Conservation (phyloP, 2,888 invertebrate genomes). For the Podotricha telesiphe region DNA sequence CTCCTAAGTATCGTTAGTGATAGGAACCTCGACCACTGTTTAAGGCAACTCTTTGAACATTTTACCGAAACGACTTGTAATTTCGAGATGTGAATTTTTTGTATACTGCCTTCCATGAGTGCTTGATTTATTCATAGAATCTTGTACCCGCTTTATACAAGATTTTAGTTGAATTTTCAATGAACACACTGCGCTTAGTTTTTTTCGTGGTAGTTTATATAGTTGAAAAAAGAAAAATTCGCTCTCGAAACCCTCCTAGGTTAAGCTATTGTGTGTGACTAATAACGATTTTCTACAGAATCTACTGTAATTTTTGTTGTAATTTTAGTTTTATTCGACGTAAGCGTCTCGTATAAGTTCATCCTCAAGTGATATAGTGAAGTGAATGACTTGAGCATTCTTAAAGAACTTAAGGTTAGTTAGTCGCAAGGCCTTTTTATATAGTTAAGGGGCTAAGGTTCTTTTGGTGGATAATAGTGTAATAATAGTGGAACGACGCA, state of each 20-base stretch:
- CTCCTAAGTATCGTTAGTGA: conserved; percentile 76
- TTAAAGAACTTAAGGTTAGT: conserved; percentile 78
- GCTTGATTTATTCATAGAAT: conserved; percentile 56
- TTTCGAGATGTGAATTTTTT: conserved; percentile 68
- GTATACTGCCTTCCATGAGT: conserved; percentile 28
- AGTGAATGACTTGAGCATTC: conserved; percentile 77
- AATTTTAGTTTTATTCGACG: conserved; percentile 56
- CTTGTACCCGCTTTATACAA: conserved; percentile 57
- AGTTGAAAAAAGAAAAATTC: conserved; percentile 52
- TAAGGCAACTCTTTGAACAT: conserved; percentile 70
- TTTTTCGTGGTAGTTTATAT: conserved; percentile 13
- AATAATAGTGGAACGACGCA: conserved; percentile 61
- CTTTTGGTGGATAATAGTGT: conserved; percentile 63
- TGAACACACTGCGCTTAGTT: conserved; percentile 17
- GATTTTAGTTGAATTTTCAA: conserved; percentile 63
- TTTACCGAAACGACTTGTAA: conserved; percentile 73
- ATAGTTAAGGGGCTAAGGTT: conserved; percentile 71
- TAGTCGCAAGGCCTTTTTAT: conserved; percentile 78
- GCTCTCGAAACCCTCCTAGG: conserved; percentile 67
- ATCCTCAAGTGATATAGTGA: conserved; percentile 80
- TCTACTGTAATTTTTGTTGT: conserved; percentile 58
- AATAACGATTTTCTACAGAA: conserved; percentile 77
- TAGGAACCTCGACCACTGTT: conserved; percentile 66
- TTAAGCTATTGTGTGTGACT: conserved; percentile 76
- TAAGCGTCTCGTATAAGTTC: conserved; percentile 66